Conservation (phyloP, 2,888 invertebrate genomes). For the Eurytoma californica region DNA sequence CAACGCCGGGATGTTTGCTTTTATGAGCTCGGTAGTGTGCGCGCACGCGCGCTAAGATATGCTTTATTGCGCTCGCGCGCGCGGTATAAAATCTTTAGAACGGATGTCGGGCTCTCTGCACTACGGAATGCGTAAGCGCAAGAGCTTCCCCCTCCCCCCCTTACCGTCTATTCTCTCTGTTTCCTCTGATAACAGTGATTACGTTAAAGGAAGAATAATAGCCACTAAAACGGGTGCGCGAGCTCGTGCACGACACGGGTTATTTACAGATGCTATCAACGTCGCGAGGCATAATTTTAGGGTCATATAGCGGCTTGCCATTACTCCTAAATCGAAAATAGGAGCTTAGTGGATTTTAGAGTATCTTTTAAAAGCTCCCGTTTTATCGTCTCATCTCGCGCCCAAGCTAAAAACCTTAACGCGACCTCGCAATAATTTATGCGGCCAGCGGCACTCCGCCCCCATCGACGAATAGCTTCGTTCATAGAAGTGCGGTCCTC, state of each 20-base stretch:
- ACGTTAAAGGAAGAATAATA: slow-evolving; percentile 54
- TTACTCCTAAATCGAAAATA: slow-evolving; percentile 51
- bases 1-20: neutral
- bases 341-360: slow-evolving; percentile 38
- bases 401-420: neutral
- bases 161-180: neutral
- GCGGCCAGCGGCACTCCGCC: neutral
- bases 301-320: slow-evolving; percentile 36
- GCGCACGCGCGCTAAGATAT: too few relatives aligned
- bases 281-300: slow-evolving; percentile 48
- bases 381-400: slow-evolving; percentile 3
- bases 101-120: neutral
- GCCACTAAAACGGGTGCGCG: slow-evolving; percentile 46
- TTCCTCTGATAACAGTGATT: slow-evolving; percentile 47
- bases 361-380: slow-evolving; percentile 40
- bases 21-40: too few relatives aligned
- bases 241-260: slow-evolving; percentile 30
- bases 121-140: neutral
- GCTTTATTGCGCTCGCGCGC: neutral
- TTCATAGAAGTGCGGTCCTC: neutral
- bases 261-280: slow-evolving; percentile 52
- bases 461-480: neutral
- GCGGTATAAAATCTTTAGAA: neutral
- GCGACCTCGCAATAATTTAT: slow-evolving; percentile 10
- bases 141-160: neutral